Percentiles rank a stretch among this genome's conserved stretches.
Evolutionary conservation across 2,888 invertebrate species (phyloP).

Genomic region (Meiosimyza decipiens): DNA sequence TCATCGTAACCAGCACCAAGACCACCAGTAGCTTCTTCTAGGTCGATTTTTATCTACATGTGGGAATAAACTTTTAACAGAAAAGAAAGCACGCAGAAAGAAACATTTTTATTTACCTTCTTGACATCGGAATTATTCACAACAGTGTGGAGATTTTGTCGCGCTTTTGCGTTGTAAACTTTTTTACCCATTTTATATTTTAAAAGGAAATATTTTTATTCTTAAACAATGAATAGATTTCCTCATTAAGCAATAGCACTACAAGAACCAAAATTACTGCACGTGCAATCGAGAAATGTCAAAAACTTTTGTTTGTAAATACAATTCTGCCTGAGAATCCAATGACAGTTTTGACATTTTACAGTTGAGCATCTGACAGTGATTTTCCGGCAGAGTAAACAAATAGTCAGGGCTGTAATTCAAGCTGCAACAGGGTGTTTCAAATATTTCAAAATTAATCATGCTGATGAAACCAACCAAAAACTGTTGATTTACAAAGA

Average conservation of each 20-base stretch:
- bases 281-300: conserved; percentile 15
- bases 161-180: conserved; percentile 80
- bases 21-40: conserved; percentile 66
- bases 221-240: background rate
- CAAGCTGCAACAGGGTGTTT: too few relatives aligned
- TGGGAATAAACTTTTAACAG: background rate
- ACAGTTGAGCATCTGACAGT: background rate
- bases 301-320: background rate
- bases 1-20: conserved; percentile 75
- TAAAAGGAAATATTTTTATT: background rate
- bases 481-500: too few relatives aligned
- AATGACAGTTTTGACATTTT: background rate
- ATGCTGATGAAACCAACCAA: too few relatives aligned
- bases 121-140: conserved; percentile 77
- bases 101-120: conserved; percentile 69
- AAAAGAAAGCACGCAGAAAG: background rate
- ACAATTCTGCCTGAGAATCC: too few relatives aligned
- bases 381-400: too few relatives aligned
- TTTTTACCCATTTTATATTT: conserved; percentile 74
- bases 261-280: background rate
- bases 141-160: conserved; percentile 75
- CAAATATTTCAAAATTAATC: too few relatives aligned
- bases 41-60: conserved; percentile 75
- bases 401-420: too few relatives aligned
- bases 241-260: background rate